Evolutionary conservation across 2,113 vertebrate species (phyloP), one percentile per base, ranked within the genome.

Genomic region (Cynoglossus semilaevis): DNA sequence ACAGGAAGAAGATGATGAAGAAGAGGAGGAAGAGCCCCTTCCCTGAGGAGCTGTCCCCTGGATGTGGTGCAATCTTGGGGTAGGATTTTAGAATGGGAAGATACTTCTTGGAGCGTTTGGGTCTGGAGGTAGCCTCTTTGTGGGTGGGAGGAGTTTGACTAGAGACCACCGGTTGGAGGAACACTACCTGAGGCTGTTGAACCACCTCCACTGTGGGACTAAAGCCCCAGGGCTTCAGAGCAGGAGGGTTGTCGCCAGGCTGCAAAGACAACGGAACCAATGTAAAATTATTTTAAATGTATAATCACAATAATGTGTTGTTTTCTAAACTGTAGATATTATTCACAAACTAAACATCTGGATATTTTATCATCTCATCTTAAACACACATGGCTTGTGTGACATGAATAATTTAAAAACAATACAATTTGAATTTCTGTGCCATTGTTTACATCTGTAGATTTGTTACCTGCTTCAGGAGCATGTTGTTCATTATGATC

Each of bases 401-500:
- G n/a, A n/a, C n/a, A n/a, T n/a, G n/a, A n/a, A n/a, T n/a, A n/a
- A n/a, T n/a, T n/a, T n/a, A n/a, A n/a, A n/a, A n/a, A n/a, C n/a
- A n/a, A n/a, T n/a, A n/a, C n/a, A n/a, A n/a, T n/a, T n/a, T n/a
- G n/a, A n/a, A n/a, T n/a, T n/a, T n/a, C n/a, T n/a, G 22, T 29
- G 22, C 6, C 22, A 29, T 4, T 29, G 22, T 29, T 4, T 29
- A 29, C 22, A 6, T 29, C 22, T 29, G 22, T 29, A 29, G 3
- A 29, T 29, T n/a, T n/a, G n/a, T n/a, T 88, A 97, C 94, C 94
- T 96, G 94, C 57, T 93, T 94, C 45, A 96, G 92, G 58, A 96
- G 72, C 8, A 94, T 92, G 7, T 94, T 96, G 89, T 97, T 97
- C 94, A 96, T 95, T 77, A 96, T 88, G 0, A 96, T 94, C 94